Evolutionary conservation across 2,888 invertebrate species (phyloP).

Genomic region (Pollenia labialis): DNA sequence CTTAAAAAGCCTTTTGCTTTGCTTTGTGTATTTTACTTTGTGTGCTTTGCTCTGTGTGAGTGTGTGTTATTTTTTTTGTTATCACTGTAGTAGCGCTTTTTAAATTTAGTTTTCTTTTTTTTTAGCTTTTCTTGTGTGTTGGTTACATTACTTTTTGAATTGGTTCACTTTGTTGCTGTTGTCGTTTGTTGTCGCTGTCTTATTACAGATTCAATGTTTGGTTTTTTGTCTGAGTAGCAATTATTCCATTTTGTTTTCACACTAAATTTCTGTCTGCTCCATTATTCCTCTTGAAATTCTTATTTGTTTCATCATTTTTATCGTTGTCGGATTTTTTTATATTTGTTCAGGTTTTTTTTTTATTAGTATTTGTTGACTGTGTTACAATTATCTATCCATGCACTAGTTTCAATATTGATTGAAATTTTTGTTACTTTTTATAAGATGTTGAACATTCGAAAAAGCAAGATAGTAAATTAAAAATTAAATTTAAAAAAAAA

Average conservation of each 20-base stretch:
- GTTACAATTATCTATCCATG: conserved; percentile 23
- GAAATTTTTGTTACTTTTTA: conserved; percentile 2
- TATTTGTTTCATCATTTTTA: conserved; percentile 33
- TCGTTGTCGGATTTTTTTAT: neutral
- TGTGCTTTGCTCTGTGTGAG: neutral
- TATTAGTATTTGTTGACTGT: conserved; percentile 30
- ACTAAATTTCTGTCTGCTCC: conserved; percentile 49
- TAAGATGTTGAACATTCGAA: no score
- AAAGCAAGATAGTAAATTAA: no score
- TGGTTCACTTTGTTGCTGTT: conserved; percentile 60
- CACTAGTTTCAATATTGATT: conserved; percentile 39
- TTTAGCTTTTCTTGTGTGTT: neutral
- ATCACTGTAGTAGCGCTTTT: conserved; percentile 39
- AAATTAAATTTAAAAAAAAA: neutral
- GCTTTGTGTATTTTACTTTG: conserved; percentile 2
- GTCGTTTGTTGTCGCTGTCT: conserved; percentile 50
- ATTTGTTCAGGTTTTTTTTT: conserved; percentile 26
- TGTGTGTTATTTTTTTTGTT: neutral
- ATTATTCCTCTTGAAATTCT: conserved; percentile 1
- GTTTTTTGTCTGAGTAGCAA: conserved; percentile 60
- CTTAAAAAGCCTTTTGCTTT: conserved; percentile 53
- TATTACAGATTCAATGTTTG: conserved; percentile 55
- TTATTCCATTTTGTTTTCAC: conserved; percentile 62
- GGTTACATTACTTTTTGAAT: conserved; percentile 66
- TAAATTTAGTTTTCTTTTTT: neutral